These are phyloP conservation scores for Chitala chitala DNA, from an alignment of 2,113 vertebrate genomes.

Conservation along the genomic window DNA sequence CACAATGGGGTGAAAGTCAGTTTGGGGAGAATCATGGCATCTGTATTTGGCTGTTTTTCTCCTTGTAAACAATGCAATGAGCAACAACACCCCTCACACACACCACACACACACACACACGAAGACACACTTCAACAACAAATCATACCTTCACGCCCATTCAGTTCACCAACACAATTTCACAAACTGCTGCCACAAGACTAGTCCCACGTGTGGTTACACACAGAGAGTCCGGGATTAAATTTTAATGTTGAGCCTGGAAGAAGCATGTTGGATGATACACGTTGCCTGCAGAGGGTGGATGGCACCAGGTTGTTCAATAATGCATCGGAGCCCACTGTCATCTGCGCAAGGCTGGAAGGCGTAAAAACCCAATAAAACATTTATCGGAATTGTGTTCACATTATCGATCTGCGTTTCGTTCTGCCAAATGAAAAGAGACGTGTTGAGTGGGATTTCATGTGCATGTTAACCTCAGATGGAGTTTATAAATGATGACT, in stretches of 20 bases:
- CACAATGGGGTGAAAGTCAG: too few relatives aligned
- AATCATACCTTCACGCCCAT: too few relatives aligned
- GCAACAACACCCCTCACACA: too few relatives aligned
- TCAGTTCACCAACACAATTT: too few relatives aligned
- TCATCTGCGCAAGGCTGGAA: background rate
- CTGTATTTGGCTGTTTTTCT: too few relatives aligned
- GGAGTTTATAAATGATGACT: background rate
- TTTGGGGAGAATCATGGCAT: too few relatives aligned
- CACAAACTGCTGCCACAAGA: too few relatives aligned
- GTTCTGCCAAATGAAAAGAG: background rate
- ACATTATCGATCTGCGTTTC: background rate
- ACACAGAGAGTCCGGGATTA: constrained; percentile 13
- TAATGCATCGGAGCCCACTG: constrained; percentile 12
- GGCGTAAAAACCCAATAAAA: constrained; percentile 5
- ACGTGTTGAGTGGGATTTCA: background rate
- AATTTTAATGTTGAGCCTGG: constrained; percentile 16
- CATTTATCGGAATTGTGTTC: constrained; percentile 7
- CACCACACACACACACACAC: too few relatives aligned
- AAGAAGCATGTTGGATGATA: background rate
- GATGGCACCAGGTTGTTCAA: background rate
- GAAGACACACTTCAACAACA: too few relatives aligned
- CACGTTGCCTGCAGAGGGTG: background rate
- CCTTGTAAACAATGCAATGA: too few relatives aligned
- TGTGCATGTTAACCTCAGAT: background rate
- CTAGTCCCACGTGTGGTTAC: background rate